Evolutionary conservation across 1,140 invertebrate species (phyloP), one percentile per base, ranked within the genome.

Genomic region (Prorops nasuta): DNA sequence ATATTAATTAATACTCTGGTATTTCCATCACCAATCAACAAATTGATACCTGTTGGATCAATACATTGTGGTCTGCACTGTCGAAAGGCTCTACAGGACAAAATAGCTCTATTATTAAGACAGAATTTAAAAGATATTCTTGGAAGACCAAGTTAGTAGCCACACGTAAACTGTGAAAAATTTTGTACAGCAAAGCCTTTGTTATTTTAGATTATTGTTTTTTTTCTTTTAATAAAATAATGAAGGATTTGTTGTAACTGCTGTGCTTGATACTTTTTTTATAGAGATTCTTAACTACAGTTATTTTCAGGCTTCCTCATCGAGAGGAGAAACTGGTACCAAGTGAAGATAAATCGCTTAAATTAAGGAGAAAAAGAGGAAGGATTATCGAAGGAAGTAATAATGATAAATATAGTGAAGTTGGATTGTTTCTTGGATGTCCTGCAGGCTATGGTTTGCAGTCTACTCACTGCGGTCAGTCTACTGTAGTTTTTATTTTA

Each of bases 271-370:
- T 57, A 64, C 52, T 60, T 56, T 69, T 43, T 69, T 55, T 69
- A 69, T 69, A 69, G 60, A 69, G 58, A 70, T 61, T 54, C 67
- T 70, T 70, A 72, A 70, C 60, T 43, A 66, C 53, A 70, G 69
- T 72, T 64, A 65, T 68, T 72, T 72, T 72, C 57, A 70, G 69
- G 56, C 65, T 70, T 22, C 58, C 63, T 14, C 63, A 69, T 54
- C 53, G 61, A 45, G 56, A 57, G 40, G 61, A 70, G 49, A 69
- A 37, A 60, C 45, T 72, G 49, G 57, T 59, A 32, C 69, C 69
- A 53, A 56, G 63, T 45, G 47, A 34, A 7, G 46, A 44, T 46
- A 54, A 54, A 31, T 52, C 35, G 19, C 40, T 46, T 44, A 56
- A 46, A 35, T 34, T 21, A 18, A 54, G 44, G 55, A 43, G 41